Evolutionary conservation across 2,797 vertebrate genomes (phyloP).

Genomic region (Streptopelia turtur): DNA sequence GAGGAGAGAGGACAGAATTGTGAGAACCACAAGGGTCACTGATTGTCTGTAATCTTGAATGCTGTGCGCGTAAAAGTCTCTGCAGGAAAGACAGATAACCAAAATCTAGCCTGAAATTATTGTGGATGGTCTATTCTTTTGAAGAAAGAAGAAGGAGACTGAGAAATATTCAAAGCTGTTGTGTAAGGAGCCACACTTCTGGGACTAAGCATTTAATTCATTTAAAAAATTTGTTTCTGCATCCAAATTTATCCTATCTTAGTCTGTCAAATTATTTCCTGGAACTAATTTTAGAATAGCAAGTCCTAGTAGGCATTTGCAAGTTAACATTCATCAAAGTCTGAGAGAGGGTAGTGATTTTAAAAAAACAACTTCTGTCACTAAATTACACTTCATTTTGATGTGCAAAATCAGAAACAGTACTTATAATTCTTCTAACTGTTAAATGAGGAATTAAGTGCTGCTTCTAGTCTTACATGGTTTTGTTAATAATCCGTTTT

Average conservation of each 20-base stretch:
- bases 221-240: conserved; percentile 35
- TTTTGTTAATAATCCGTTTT: background rate
- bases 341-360: background rate
- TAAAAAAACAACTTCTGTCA: background rate
- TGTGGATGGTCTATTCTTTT: background rate
- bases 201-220: conserved; percentile 22
- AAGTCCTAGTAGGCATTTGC: background rate
- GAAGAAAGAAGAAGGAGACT: background rate
- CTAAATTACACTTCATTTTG: background rate
- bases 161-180: background rate
- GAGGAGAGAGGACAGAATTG: too few species aligned
- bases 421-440: background rate
- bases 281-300: background rate
- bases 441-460: background rate
- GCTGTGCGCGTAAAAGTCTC: background rate
- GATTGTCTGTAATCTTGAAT: background rate
- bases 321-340: background rate
- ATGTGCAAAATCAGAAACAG: background rate
- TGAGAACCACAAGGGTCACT: rapidly evolving
- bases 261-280: background rate
- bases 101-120: background rate
- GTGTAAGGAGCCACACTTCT: background rate
- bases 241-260: background rate
- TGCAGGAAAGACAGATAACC: background rate
- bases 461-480: background rate